Evolutionary conservation across 1,140 invertebrate species (phyloP), one percentile per base, ranked within the genome.

Genomic region (Formica selysi): DNA sequence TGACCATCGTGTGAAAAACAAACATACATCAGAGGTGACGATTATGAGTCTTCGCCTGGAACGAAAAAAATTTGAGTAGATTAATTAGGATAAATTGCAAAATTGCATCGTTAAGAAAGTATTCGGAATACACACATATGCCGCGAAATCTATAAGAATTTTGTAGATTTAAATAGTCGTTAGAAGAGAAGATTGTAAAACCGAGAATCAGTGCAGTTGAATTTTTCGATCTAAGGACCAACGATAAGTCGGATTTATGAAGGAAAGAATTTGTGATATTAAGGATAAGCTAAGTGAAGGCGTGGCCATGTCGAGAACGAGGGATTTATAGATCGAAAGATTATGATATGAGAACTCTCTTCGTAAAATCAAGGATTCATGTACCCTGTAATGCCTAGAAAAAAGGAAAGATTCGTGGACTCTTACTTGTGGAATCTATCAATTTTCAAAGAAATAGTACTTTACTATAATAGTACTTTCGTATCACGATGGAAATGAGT

Each of bases 21-120:
- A 89, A 89, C 86, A 73, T 29, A 44, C 29, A 29, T 73, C 59
- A 61, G 26, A 71, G 38, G 41, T 65, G 78, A 86, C 65, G 67
- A 73, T 36, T 36, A 76, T 64, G 36, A 3, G n/a, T 36, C 22
- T 29, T 54, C 19, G 16, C 19, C 3, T 5, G 48, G 4, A 16
- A 57, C 13, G 7, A 59, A 73, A 36, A 19, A 11, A 44, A 44
- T 36, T 59, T 48, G 19, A 81, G 22, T 41, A n/a, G 19, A 62
- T 74, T 83, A 62, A 73, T 83, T 36, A 48, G 51, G 7, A 16
- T 11, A 1, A 2, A 8, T n/a, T 26, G 32, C 16, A 3, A 51
- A 36, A 62, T 38, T 16, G 5, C 7, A 13, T 54, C 38, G 64
- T 38, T 41, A 38, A 10, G 22, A 10, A 79, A 68, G 32, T 5